These are phyloP conservation scores for Darevskia mixta DNA, from an alignment of 2,797 vertebrate species.

Conservation along the genomic window DNA sequence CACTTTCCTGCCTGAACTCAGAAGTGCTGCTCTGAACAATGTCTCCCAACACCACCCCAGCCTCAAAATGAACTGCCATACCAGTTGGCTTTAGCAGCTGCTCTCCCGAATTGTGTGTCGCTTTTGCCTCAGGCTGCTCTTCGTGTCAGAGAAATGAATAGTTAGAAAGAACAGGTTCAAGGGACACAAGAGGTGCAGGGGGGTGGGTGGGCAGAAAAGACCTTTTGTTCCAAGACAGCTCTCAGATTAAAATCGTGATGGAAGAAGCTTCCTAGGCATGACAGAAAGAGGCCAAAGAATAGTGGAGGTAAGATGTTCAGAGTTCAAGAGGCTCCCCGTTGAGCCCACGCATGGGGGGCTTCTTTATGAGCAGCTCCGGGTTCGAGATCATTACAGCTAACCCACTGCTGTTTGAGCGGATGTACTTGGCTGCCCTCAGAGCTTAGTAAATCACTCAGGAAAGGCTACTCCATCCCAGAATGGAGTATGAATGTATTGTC, in stretches of 20 bases:
- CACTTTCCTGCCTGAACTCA: no score
- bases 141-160: constrained; percentile 49
- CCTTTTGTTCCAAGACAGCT: constrained; percentile 40
- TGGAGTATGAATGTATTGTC: not conserved
- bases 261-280: not conserved
- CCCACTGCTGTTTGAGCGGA: constrained; percentile 39
- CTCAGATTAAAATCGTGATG: constrained; percentile 50
- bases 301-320: constrained; percentile 12
- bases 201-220: constrained; percentile 26
- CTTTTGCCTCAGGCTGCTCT: constrained; percentile 17
- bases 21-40: no score
- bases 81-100: constrained; percentile 4
- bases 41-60: not conserved
- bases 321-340: constrained; percentile 48
- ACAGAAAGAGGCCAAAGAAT: not conserved
- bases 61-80: constrained; percentile 3
- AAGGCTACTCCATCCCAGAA: not conserved
- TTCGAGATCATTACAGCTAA: constrained; percentile 43
- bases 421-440: not conserved
- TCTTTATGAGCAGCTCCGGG: constrained; percentile 38
- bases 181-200: not conserved
- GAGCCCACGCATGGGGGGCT: not conserved
- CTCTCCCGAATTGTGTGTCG: constrained; percentile 12
- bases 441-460: constrained; percentile 43
- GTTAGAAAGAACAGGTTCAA: constrained; percentile 31